These are phyloP conservation scores for Zaprionus ornatus DNA, from an alignment of 1,140 invertebrate genomes.

Conservation along the genomic window DNA sequence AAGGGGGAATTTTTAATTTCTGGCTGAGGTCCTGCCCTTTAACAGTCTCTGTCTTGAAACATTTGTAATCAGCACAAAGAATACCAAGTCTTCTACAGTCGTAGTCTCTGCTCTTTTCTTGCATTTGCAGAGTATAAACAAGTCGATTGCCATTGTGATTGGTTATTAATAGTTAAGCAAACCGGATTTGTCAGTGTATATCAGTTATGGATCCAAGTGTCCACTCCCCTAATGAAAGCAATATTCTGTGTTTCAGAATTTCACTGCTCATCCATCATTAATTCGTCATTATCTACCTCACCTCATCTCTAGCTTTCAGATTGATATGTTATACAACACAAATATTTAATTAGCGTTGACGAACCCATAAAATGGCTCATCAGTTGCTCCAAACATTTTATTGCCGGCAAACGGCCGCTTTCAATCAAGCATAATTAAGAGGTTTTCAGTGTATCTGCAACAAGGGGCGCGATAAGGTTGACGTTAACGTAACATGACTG, in stretches of 20 bases:
- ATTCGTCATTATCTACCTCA: background rate
- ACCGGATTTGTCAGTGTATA: background rate
- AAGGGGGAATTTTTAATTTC: no score
- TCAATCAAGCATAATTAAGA: conserved; percentile 9
- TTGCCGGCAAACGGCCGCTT: background rate
- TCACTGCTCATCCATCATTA: conserved; percentile 11
- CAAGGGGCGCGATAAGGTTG: background rate
- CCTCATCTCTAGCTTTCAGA: background rate
- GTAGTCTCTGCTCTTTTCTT: no score
- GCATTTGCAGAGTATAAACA: no score
- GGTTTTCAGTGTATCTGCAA: conserved; percentile 25
- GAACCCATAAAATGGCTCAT: background rate
- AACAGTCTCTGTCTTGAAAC: no score
- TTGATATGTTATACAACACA: conserved; percentile 4
- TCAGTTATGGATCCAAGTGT: background rate
- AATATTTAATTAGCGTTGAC: conserved; percentile 11
- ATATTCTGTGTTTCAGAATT: background rate
- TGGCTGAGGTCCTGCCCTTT: no score
- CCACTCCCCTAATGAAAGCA: background rate
- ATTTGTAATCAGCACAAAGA: no score
- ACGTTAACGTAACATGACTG: conserved; percentile 14
- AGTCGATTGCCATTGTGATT: no score
- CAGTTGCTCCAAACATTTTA: background rate
- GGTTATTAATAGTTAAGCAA: background rate
- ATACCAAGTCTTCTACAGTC: no score